Evolutionary conservation across 2,888 invertebrate species (phyloP).

Genomic region (Mesoligia furuncula): DNA sequence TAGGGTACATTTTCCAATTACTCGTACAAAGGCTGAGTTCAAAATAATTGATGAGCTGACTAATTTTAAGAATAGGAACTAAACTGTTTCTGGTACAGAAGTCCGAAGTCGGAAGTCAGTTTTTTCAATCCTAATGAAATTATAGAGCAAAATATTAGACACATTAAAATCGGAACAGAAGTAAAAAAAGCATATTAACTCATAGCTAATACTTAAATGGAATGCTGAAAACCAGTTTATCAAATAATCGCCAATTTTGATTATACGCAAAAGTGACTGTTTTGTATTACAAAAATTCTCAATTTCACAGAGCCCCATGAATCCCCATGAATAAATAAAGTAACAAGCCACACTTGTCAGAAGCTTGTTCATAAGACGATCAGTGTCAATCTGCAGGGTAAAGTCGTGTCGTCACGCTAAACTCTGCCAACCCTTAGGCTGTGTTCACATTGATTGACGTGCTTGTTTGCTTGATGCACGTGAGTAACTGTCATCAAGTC

Average conservation of each 20-base stretch:
- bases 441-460: conserved; percentile 15
- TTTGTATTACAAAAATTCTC: neutral
- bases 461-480: conserved; percentile 26
- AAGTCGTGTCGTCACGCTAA: conserved; percentile 9
- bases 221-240: neutral
- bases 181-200: neutral
- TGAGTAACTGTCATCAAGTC: neutral
- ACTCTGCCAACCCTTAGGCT: conserved; percentile 11
- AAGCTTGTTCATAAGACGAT: conserved; percentile 27
- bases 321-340: conserved; percentile 14
- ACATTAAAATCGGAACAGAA: too few relatives aligned
- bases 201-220: neutral
- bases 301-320: neutral
- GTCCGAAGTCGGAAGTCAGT: neutral
- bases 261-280: neutral
- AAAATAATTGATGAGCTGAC: neutral
- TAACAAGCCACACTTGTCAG: neutral
- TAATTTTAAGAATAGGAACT: neutral
- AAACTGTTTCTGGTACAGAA: neutral
- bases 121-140: neutral
- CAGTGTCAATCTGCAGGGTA: conserved; percentile 42
- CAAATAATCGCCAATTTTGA: neutral
- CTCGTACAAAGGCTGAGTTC: too few relatives aligned
- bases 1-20: neutral
- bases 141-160: neutral